Evolutionary conservation across 2,888 invertebrate genomes (phyloP).

Genomic region (Yponomeuta cagnagella): DNA sequence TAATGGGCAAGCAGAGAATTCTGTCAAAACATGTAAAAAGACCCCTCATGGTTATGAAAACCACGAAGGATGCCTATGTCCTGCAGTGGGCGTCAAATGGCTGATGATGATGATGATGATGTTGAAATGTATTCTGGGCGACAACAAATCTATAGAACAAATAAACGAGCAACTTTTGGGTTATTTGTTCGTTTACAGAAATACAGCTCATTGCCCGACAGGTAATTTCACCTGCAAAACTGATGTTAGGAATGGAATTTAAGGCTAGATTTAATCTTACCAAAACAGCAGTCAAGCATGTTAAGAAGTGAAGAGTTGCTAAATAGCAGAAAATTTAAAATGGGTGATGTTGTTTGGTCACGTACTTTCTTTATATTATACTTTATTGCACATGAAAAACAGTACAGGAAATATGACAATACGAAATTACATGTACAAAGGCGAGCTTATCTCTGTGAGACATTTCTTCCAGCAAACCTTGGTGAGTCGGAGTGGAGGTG

Average conservation of each 20-base stretch:
- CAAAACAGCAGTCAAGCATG: neutral
- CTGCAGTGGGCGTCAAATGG: too few species aligned
- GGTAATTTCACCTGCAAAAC: neutral
- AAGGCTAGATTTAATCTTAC: neutral
- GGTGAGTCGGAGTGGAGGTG: too few species aligned
- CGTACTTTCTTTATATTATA: neutral
- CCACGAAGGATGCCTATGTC: too few species aligned
- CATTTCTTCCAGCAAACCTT: too few species aligned
- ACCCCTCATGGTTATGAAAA: too few species aligned
- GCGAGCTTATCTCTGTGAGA: too few species aligned
- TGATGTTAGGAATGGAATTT: neutral
- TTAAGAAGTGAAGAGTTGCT: neutral
- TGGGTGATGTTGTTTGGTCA: neutral
- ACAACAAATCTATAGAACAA: neutral
- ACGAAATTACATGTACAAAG: too few species aligned
- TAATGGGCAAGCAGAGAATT: constrained; percentile 3
- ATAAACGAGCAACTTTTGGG: neutral
- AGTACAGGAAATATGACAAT: too few species aligned
- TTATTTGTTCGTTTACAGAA: neutral
- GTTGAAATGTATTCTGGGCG: neutral
- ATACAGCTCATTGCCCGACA: neutral
- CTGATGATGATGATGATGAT: neutral
- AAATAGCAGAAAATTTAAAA: neutral
- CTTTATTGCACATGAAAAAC: too few species aligned
- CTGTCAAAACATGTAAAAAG: neutral